phyloP scores from a whole-genome alignment of 2,888 invertebrate species.

The Mellilla xanthometata region DNA sequence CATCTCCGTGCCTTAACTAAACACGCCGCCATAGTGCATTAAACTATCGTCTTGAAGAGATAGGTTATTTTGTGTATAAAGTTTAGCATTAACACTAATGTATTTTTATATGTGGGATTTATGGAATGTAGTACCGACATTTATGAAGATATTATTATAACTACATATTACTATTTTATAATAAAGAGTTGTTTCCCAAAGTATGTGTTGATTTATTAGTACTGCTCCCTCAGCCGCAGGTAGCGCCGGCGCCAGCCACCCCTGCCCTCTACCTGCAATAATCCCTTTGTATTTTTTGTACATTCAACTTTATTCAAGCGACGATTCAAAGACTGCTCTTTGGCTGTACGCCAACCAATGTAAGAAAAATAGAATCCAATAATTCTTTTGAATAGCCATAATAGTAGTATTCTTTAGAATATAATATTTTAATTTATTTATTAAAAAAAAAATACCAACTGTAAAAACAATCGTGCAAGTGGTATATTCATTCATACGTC shows the following conservation, averaged over 20 bases:
- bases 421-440: no score
- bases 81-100: constrained; percentile 56
- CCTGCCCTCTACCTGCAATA: constrained; percentile 43
- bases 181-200: constrained; percentile 77
- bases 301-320: no score
- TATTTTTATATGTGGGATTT: constrained; percentile 81
- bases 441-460: no score
- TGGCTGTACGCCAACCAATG: no score
- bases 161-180: constrained; percentile 64
- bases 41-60: constrained; percentile 70
- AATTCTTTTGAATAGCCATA: no score
- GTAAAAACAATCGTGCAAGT: no score
- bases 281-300: constrained; percentile 19
- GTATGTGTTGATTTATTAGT: constrained; percentile 50
- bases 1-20: constrained; percentile 75
- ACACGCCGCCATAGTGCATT: constrained; percentile 80
- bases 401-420: no score
- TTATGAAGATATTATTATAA: constrained; percentile 65
- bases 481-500: no score
- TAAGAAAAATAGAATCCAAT: no score
- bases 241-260: constrained; percentile 66
- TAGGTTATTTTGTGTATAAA: constrained; percentile 77
- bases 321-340: no score
- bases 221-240: constrained; percentile 37
- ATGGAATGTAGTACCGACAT: constrained; percentile 74